Evolutionary conservation across 2,113 vertebrate species (phyloP).

Genomic region (Tenrec ecaudatus): DNA sequence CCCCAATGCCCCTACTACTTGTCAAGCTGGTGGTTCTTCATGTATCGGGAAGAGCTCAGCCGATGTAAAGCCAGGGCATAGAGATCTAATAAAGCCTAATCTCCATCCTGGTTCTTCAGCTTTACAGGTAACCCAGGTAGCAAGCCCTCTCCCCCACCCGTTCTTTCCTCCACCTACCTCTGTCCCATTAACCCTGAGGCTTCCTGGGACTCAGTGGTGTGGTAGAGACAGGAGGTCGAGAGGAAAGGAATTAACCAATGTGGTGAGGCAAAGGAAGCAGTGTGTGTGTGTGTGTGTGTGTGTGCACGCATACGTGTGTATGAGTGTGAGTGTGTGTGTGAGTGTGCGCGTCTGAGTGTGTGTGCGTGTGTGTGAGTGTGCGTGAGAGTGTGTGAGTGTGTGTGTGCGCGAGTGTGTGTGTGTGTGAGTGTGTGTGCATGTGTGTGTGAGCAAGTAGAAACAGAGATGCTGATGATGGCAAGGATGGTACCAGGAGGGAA

Average conservation of each 20-base stretch:
- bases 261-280: background rate
- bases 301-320: too few relatives aligned
- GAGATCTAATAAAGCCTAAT: slow-evolving; percentile 69
- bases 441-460: background rate
- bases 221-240: background rate
- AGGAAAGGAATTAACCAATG: background rate
- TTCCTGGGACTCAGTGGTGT: background rate
- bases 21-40: slow-evolving; percentile 45
- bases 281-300: background rate
- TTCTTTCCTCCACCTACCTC: background rate
- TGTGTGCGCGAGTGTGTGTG: background rate
- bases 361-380: background rate
- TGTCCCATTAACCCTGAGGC: background rate
- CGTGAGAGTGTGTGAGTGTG: too few relatives aligned
- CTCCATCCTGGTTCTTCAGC: background rate
- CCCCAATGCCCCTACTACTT: slow-evolving; percentile 52
- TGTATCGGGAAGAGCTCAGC: background rate
- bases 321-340: too few relatives aligned
- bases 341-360: too few relatives aligned
- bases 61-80: slow-evolving; percentile 41
- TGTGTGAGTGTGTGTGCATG: background rate
- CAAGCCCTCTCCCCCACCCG: too few relatives aligned
- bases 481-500: background rate
- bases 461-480: background rate
- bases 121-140: background rate